These are phyloP conservation scores for Mesoclemmys tuberculata DNA, from an alignment of 2,113 vertebrate species.

Conservation along the genomic window DNA sequence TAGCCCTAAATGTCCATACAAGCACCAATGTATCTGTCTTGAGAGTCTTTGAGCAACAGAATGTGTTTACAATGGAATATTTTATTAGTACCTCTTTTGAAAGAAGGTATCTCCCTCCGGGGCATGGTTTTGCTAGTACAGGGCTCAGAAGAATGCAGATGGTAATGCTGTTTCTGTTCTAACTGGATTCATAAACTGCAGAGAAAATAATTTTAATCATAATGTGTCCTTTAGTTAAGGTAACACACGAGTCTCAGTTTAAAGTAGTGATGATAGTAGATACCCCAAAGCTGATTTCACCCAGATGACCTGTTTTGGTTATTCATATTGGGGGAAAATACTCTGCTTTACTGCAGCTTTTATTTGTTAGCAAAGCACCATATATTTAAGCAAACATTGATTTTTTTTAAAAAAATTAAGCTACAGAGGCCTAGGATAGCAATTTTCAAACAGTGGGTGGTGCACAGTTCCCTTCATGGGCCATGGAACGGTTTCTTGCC, in stretches of 20 bases:
- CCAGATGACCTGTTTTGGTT: constrained; percentile 52
- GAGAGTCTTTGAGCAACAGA: constrained; percentile 28
- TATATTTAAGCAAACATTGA: constrained; percentile 70
- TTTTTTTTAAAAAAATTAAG: constrained; percentile 55
- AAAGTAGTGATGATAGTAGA: background rate
- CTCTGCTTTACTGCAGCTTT: background rate
- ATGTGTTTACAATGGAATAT: constrained; percentile 57
- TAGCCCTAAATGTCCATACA: constrained; percentile 33
- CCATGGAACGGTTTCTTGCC: constrained; percentile 12
- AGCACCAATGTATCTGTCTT: constrained; percentile 47
- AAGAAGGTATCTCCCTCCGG: background rate
- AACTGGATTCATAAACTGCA: constrained; percentile 1
- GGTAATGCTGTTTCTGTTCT: background rate
- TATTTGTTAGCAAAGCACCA: constrained; percentile 53
- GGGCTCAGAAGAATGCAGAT: constrained; percentile 44
- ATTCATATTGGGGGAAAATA: constrained; percentile 18
- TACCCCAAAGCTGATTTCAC: constrained; percentile 9
- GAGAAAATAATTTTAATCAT: background rate
- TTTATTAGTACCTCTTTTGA: constrained; percentile 37
- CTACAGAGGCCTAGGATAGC: constrained; percentile 38
- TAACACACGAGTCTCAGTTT: background rate
- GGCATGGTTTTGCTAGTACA: constrained; percentile 12
- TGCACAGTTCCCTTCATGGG: background rate
- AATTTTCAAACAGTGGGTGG: background rate
- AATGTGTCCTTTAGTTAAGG: constrained; percentile 11